phyloP scores from a whole-genome alignment of 2,797 vertebrate genomes.

The Sebastiscus albofasciatus region DNA sequence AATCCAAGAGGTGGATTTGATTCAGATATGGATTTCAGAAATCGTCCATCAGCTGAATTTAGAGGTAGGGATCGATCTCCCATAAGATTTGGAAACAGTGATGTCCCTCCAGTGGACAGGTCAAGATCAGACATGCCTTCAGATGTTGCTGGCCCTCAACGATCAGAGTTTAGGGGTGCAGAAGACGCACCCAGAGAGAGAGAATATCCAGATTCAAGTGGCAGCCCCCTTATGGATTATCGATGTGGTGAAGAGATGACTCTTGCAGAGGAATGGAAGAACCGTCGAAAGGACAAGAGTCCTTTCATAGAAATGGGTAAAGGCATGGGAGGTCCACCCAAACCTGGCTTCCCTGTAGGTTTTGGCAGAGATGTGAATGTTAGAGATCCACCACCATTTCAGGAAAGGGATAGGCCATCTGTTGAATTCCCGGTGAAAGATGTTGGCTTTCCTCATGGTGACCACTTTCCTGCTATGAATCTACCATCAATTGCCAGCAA shows the following conservation, averaged over 20 bases:
- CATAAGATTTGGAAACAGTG: conserved; percentile 87
- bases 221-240: conserved; percentile 75
- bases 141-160: conserved; percentile 84
- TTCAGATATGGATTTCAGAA: conserved; percentile 89
- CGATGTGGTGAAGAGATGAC: conserved; percentile 82
- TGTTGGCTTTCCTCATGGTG: conserved; percentile 66
- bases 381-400: conserved; percentile 70
- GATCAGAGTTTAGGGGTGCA: conserved; percentile 61
- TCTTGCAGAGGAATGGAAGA: conserved; percentile 84
- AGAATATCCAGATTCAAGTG: conserved; percentile 67
- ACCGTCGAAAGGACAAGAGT: conserved; percentile 85
- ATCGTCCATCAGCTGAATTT: conserved; percentile 86
- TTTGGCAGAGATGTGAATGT: conserved; percentile 70
- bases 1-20: conserved; percentile 83
- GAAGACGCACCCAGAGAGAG: conserved; percentile 59
- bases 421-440: conserved; percentile 74
- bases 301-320: conserved; percentile 63
- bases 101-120: conserved; percentile 83
- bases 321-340: conserved; percentile 69
- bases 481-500: conserved; percentile 61
- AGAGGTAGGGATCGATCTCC: conserved; percentile 88
- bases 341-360: conserved; percentile 81
- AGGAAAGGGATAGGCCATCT: conserved; percentile 62
- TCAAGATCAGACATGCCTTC: conserved; percentile 81
- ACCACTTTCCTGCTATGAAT: conserved; percentile 66